Evolutionary conservation across 37 sponge, comb jelly and placozoan species (phyloP).

Genomic region (Diacarnus erythraeanus): DNA sequence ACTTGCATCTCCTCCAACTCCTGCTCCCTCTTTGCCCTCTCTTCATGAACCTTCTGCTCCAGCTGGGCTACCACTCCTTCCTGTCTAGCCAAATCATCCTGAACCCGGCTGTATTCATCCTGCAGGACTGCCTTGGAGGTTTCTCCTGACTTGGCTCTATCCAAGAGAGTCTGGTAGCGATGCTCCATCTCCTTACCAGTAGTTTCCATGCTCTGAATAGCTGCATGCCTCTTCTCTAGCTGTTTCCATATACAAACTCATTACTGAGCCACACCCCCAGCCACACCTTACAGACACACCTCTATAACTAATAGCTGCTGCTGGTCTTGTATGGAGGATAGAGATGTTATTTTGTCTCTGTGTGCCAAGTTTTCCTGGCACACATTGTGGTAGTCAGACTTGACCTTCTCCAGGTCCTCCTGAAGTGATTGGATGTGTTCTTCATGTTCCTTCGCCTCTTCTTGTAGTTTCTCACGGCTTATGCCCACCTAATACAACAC

Average conservation of each 20-base stretch:
- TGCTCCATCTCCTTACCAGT: slow-evolving; percentile 8
- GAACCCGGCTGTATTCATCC: slow-evolving; percentile 6
- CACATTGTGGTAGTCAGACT: neutral
- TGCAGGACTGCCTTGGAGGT: slow-evolving; percentile 7
- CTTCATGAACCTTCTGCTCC: slow-evolving; percentile 14
- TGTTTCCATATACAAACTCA: neutral
- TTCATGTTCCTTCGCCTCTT: neutral
- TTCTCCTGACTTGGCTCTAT: neutral
- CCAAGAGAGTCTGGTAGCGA: neutral
- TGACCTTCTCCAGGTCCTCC: slow-evolving; percentile 14
- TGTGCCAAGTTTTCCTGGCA: neutral
- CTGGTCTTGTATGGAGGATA: neutral
- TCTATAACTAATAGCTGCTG: slow-evolving; percentile 19
- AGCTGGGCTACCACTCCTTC: neutral
- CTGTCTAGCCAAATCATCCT: slow-evolving; percentile 13
- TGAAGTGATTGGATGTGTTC: neutral
- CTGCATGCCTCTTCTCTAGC: slow-evolving; percentile 12
- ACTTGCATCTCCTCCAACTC: slow-evolving; percentile 18
- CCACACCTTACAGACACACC: too few relatives aligned
- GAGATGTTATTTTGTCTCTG: neutral
- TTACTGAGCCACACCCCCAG: too few relatives aligned
- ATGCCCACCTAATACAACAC: neutral
- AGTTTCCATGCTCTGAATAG: neutral
- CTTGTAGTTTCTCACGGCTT: neutral
- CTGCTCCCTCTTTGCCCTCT: slow-evolving; percentile 6